Base-by-base conservation (phyloP, 1,140 invertebrate genomes). In the Mylabris phalerata region DNA sequence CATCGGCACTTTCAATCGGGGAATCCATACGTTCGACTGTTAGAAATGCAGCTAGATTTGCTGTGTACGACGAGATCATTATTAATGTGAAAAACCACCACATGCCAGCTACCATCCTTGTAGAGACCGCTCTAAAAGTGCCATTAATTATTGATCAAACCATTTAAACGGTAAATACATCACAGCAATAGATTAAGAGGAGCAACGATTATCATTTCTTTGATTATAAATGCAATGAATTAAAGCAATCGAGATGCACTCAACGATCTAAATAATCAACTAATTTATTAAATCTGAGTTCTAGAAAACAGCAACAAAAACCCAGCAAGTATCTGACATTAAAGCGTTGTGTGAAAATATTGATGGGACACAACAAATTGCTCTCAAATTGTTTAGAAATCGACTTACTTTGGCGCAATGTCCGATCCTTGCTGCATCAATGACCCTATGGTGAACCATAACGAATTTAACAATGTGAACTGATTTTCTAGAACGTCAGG, bases 71-170 rank as follows among this genome's bases (percentile, higher is more conserved):
- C 10, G 94, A 98, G 68, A 98, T 98, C 87, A 98, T 96, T 66
- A 98, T 98, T 11, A 98, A 78, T 0, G 93, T 97, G 77, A 98
- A 98, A 75, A 97, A 95, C 93, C 93, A 97, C 94, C 94, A 98
- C 80, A 93, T 94, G 42, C 81, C 81, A 7, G 91, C 92, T 3
- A 95, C 90, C 84, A 95, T 90, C 58, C 93, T 79, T 0, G 92
- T 95, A 3, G 89, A 91, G 7, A 90, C 82, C 48, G 89, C 89
- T 75, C 89, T 91, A 71, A 46, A 77, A 75, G 41, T 27, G 38
- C 7, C 32, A 32, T 27, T 6, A 50, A 60, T 56, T 50, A 55
- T 24, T 47, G 24, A 39, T 60, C 32, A 48, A 9, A 5, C n/a
- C 43, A 11, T 11, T 5, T 44, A 5, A 5, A 11, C 19, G 43